These are phyloP conservation scores for Ceyx melanurus DNA, from an alignment of 2,113 vertebrate genomes.

Conservation along the genomic window DNA sequence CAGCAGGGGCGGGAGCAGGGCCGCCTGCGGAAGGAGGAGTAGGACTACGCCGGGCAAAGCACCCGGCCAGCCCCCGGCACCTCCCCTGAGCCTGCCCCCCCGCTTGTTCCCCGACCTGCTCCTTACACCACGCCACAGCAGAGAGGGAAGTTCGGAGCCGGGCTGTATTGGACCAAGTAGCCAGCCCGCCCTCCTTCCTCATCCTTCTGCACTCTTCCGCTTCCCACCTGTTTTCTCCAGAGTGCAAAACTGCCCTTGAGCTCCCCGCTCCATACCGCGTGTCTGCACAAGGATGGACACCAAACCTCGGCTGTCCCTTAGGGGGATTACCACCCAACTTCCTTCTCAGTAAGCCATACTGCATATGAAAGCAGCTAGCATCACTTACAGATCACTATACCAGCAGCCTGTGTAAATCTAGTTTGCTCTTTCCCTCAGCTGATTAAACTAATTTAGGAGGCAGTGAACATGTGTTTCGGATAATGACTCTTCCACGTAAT, in stretches of 20 bases:
- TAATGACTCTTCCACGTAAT: background rate
- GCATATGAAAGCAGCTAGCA: accelerated
- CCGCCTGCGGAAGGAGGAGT: background rate
- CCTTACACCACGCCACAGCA: background rate
- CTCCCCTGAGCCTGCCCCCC: background rate
- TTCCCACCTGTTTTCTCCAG: background rate
- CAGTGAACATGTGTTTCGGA: background rate
- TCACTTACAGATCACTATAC: accelerated
- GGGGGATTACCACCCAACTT: accelerated
- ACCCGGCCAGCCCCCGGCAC: background rate
- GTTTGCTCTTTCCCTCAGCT: background rate
- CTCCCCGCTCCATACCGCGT: accelerated
- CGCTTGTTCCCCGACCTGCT: background rate
- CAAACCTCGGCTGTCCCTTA: accelerated
- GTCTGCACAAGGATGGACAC: accelerated
- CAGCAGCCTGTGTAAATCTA: accelerated
- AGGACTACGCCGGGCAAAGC: background rate
- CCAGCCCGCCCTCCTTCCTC: too few relatives aligned
- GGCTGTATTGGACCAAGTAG: accelerated
- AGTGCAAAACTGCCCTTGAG: accelerated
- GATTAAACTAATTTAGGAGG: background rate
- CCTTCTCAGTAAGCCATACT: accelerated
- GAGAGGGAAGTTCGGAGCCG: background rate
- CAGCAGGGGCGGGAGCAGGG: background rate
- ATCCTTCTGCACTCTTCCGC: accelerated